Evolutionary conservation across 2,888 invertebrate genomes (phyloP), one percentile per base, ranked within the genome.

Genomic region (Drosophila leonis): DNA sequence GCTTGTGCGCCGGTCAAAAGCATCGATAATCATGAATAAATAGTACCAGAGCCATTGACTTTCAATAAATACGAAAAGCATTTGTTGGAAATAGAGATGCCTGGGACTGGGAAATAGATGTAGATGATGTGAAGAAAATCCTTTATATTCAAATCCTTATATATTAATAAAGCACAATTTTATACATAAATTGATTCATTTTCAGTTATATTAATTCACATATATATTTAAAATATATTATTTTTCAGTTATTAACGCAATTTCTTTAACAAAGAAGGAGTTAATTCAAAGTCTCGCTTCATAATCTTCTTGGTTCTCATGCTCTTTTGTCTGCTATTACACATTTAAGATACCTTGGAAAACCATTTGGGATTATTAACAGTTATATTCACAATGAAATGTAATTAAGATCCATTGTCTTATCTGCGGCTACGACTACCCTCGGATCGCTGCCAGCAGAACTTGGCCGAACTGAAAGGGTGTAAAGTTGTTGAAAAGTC

Each of bases 391-490:
- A 44, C 59, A 72, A 87, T 78, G 65, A 88, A 78, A 51, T 62
- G 55, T 54, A 83, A 83, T 83, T 86, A 83, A 78, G 57, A 60
- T 39, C 55, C 80, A 88, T 88, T 83, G 86, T 83, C 75, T 83
- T 83, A 82, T 72, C 65, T 72, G 57, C 64, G 49, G 46, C 18
- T 54, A 15, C 35, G 64, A 35, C 52, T 39, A 49, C 75, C 59
- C 62, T 37, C 27, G 20, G 29, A 42, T 52, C 44, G 46, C 20
- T 35, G 78, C 83, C 83, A 83, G 89, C 89, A 88, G 81, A 83
- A 78, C 68, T 65, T 27, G 13, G 13, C 24, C 39, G 37, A 12
- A 12, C 20, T 44, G 49, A 82, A 88, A 66, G 87, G 89, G 84
- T 83, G 71, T 33, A 51, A 73, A 75, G 67, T 56, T 72, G 86